Evolutionary conservation across 2,113 vertebrate species (phyloP).

Genomic region (Nyctibius bracteatus): DNA sequence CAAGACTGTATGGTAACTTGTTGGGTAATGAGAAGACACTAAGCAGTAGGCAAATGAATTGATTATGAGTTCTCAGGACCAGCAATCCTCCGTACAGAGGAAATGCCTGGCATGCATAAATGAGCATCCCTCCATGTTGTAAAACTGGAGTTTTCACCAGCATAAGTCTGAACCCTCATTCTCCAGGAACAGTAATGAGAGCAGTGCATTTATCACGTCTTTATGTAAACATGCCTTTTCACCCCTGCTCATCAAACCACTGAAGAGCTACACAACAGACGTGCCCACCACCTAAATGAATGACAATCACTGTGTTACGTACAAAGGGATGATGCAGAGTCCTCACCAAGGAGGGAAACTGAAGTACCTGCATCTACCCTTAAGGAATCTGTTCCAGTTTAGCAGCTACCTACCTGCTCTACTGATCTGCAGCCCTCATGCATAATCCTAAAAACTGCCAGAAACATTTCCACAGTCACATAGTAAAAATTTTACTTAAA

Average conservation of each 20-base stretch:
- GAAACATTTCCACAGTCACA: not conserved
- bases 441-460: not conserved
- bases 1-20: not conserved
- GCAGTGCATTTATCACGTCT: not conserved
- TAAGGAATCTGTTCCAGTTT: not conserved
- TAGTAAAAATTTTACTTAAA: not conserved
- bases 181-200: not conserved
- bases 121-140: not conserved
- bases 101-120: not conserved
- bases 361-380: not conserved
- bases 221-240: not conserved
- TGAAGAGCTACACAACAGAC: not conserved
- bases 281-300: not conserved
- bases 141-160: not conserved
- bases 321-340: not conserved
- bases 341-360: accelerated
- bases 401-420: not conserved
- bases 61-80: not conserved
- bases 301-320: not conserved
- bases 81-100: not conserved
- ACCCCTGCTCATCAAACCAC: not conserved
- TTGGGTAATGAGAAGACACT: not conserved
- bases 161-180: not conserved
- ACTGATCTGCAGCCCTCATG: not conserved
- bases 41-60: not conserved